A percentile compares a stretch with the other conserved stretches of the same genome.
Conservation (phyloP, 2,797 vertebrate species). For the Takifugu ocellatus region DNA sequence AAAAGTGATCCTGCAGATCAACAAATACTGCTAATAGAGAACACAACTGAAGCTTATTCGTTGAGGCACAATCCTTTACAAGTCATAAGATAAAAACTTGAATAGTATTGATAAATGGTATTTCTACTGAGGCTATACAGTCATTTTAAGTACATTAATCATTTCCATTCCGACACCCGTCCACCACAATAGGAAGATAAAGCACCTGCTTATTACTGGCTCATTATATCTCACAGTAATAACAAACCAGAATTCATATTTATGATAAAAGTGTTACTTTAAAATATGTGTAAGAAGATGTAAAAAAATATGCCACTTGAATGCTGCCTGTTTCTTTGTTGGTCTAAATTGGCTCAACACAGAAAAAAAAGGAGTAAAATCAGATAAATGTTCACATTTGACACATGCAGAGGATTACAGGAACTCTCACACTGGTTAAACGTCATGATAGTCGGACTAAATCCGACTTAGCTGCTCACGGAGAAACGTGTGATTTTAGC, state of each 20-base stretch:
- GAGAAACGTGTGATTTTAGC: not conserved
- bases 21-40: constrained; percentile 7
- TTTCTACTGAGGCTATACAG: constrained; percentile 14
- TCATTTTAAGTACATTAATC: constrained; percentile 10
- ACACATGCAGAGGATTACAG: not conserved
- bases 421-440: not conserved
- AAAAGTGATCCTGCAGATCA: constrained; percentile 4
- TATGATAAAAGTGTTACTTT: not conserved
- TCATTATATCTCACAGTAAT: not conserved
- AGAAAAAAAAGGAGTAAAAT: not conserved
- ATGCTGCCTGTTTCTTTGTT: constrained; percentile 30
- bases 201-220: not conserved
- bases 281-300: constrained; percentile 30
- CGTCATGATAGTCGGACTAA: not conserved
- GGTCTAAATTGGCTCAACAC: constrained; percentile 2
- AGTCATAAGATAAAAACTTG: constrained; percentile 8
- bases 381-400: not conserved
- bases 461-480: constrained; percentile 21
- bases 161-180: constrained; percentile 1
- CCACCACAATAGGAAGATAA: constrained; percentile 1
- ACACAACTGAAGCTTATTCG: not conserved
- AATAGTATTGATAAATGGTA: constrained; percentile 19
- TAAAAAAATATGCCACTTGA: constrained; percentile 45
- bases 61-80: constrained; percentile 25
- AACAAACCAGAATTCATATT: constrained; percentile 4